A percentile compares a stretch with the other conserved stretches of the same genome.
Evolutionary conservation across 2,797 vertebrate genomes (phyloP).

Genomic region (Xiphophorus birchmanni): DNA sequence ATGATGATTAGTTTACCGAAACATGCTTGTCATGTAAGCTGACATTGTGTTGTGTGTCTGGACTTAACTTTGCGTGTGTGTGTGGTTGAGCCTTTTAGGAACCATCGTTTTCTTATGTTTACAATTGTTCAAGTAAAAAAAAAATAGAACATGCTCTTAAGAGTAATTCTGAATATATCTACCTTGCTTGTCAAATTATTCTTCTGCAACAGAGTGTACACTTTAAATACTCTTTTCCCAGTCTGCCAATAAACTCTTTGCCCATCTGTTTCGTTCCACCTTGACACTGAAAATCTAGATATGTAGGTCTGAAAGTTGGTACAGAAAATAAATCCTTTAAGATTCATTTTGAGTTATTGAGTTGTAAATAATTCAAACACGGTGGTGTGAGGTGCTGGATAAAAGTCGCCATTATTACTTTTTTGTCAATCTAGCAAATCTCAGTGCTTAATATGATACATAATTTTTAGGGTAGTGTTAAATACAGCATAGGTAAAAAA

Average conservation of each 20-base stretch:
- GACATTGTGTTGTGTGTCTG: constrained; percentile 40
- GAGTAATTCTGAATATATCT: constrained; percentile 67
- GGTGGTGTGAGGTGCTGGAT: background rate
- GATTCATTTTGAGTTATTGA: background rate
- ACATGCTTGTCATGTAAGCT: constrained; percentile 33
- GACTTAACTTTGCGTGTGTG: constrained; percentile 41
- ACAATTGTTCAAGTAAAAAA: constrained; percentile 29
- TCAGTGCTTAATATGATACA: background rate
- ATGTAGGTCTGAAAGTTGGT: background rate
- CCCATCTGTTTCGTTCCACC: constrained; percentile 52
- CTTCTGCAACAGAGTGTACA: constrained; percentile 62
- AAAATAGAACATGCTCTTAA: constrained; percentile 31
- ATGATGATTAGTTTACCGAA: constrained; percentile 44
- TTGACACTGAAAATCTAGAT: background rate
- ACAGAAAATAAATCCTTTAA: background rate
- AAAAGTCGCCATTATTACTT: background rate
- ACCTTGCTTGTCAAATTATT: constrained; percentile 63
- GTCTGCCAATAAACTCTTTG: constrained; percentile 77
- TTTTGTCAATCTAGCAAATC: background rate
- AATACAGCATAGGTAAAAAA: background rate
- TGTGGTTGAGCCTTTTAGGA: constrained; percentile 33
- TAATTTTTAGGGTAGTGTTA: background rate
- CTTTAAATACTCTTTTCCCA: constrained; percentile 61
- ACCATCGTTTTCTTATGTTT: constrained; percentile 41
- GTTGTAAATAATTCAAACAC: background rate